These are phyloP conservation scores for Perizoma affinitatum DNA, from an alignment of 2,888 invertebrate species.

Conservation along the genomic window DNA sequence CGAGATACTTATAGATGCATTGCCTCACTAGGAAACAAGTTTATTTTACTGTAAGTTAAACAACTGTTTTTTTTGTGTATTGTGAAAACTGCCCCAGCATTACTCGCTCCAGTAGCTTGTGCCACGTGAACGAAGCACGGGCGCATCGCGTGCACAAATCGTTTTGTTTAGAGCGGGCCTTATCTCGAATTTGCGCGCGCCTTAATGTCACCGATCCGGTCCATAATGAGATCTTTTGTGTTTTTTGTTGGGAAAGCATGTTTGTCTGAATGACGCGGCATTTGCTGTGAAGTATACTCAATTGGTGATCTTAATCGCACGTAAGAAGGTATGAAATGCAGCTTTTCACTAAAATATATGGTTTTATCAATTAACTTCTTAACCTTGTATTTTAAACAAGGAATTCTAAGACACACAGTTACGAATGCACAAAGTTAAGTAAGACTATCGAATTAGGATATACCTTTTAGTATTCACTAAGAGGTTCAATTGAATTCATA, in stretches of 20 bases:
- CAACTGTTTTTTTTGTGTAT: too few relatives aligned
- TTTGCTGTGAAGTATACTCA: constrained; percentile 3
- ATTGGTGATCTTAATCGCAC: constrained; percentile 16
- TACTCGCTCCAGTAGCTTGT: constrained; percentile 4
- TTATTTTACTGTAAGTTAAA: too few relatives aligned
- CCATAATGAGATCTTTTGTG: constrained; percentile 27
- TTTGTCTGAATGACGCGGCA: constrained; percentile 16
- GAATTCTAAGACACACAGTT: too few relatives aligned
- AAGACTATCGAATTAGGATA: too few relatives aligned
- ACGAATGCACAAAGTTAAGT: too few relatives aligned
- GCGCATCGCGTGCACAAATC: constrained; percentile 29
- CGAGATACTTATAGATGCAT: too few relatives aligned
- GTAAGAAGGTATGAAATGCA: background rate
- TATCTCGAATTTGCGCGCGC: constrained; percentile 32
- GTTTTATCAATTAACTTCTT: too few relatives aligned
- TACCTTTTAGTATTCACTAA: too few relatives aligned
- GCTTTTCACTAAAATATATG: background rate
- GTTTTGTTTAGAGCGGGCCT: constrained; percentile 31
- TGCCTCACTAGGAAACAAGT: too few relatives aligned
- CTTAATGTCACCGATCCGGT: constrained; percentile 36
- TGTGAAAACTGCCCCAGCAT: background rate
- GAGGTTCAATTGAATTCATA: too few relatives aligned
- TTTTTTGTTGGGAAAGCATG: constrained; percentile 12
- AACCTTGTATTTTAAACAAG: too few relatives aligned
- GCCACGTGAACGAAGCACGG: constrained; percentile 1